phyloP scores from a whole-genome alignment of 2,797 vertebrate species.

The Myripristis jacobus region DNA sequence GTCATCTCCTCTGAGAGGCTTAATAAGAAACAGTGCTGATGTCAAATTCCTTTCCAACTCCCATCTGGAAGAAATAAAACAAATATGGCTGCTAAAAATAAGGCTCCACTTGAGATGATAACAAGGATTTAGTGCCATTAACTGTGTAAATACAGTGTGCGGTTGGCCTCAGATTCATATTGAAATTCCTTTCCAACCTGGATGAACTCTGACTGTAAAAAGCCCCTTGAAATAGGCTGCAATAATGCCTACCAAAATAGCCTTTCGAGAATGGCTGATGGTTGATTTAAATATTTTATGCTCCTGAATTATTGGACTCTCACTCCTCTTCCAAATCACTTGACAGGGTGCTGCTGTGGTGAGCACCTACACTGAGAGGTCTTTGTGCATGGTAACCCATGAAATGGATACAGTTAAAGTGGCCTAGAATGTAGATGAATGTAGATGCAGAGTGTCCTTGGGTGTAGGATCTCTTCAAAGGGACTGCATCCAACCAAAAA shows the following conservation, averaged over 20 bases:
- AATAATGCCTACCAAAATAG: constrained; percentile 30
- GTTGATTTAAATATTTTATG: constrained; percentile 71
- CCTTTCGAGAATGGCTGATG: constrained; percentile 55
- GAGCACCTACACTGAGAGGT: constrained; percentile 44
- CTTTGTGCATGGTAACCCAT: constrained; percentile 65
- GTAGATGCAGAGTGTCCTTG: too few relatives aligned
- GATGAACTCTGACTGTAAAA: constrained; percentile 54
- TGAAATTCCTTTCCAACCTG: constrained; percentile 68
- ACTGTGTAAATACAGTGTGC: constrained; percentile 72
- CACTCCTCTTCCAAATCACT: constrained; percentile 50
- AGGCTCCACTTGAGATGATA: constrained; percentile 75
- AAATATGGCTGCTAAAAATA: constrained; percentile 79
- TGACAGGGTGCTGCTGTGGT: constrained; percentile 33
- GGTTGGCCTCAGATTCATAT: constrained; percentile 62
- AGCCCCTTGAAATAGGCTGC: constrained; percentile 30
- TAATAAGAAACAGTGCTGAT: constrained; percentile 75
- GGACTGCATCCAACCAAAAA: constrained; percentile 6
- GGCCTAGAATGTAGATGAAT: too few relatives aligned
- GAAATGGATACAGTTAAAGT: constrained; percentile 42
- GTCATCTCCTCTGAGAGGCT: constrained; percentile 68
- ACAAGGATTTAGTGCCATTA: constrained; percentile 77
- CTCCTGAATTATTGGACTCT: constrained; percentile 60
- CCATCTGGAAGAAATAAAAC: constrained; percentile 82
- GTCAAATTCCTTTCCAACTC: constrained; percentile 65
- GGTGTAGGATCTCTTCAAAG: constrained; percentile 36